Evolutionary conservation across 1,140 invertebrate species (phyloP), one percentile per base, ranked within the genome.

Genomic region (Olivierus martensii): DNA sequence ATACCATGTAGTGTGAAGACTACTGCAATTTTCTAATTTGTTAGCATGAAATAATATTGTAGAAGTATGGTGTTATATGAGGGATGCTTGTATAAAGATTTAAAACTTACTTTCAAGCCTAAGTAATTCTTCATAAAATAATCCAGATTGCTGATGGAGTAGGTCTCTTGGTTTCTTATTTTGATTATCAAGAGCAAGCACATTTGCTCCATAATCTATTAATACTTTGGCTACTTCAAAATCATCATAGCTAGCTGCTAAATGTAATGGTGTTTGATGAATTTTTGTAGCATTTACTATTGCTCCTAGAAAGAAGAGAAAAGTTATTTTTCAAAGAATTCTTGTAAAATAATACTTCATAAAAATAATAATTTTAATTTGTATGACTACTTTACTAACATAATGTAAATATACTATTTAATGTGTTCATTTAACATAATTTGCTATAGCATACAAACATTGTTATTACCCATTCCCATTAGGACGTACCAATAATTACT

Each of bases 251-350:
- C 56, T 19, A 0, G 63, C 62, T 11, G 63, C 65, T 38, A 61
- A 52, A 56, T 69, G 67, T 7, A 69, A 52, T 6, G 67, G 54
- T 21, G 65, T 66, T 44, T 64, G 58, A 51, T 66, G 63, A 11
- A 63, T 67, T 46, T 67, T 66, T 10, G 60, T 55, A 28, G 61
- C 57, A 54, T 68, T 68, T 9, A 68, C 64, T 45, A 59, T 53
- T 18, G 67, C 66, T 34, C 67, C 55, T 57, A 12, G 1, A 34
- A 49, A 28, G 4, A 28, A 28, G 9, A 28, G 9, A 28, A 28
- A 28, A 28, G n/a, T n/a, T n/a, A n/a, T n/a, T n/a, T n/a, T n/a
- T n/a, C 7, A 7, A 44, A 11, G 7, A n/a, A 7, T 7, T 9
- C 17, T 9, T 44, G 7, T 44, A 11, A 44, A 11, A 44, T 44